Conservation (phyloP, 2,113 vertebrate species). For the Stictonetta naevosa region DNA sequence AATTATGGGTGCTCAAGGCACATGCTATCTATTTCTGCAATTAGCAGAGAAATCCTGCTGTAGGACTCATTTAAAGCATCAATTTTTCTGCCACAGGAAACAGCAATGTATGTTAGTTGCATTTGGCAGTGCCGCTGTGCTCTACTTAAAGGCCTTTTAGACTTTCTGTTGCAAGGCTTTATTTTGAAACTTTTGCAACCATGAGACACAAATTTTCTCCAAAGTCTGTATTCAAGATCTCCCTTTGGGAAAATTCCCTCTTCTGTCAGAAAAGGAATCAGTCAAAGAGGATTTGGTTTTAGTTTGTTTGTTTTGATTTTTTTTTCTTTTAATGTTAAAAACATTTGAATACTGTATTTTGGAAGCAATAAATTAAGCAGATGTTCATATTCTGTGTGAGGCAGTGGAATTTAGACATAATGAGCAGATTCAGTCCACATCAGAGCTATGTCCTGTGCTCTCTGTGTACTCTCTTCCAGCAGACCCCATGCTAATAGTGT, state of each 20-base stretch:
- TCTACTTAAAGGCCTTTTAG: slow-evolving; percentile 9
- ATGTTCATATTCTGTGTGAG: background rate
- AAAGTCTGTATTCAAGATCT: background rate
- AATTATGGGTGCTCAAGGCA: slow-evolving; percentile 61
- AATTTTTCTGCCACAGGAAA: slow-evolving; percentile 41
- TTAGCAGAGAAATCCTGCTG: slow-evolving; percentile 60
- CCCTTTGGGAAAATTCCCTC: background rate
- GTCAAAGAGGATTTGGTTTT: background rate
- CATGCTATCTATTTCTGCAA: slow-evolving; percentile 70
- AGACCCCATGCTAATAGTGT: background rate
- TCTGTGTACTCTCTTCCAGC: background rate
- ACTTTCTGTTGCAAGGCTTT: background rate
- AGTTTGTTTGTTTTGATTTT: no score
- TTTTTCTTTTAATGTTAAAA: background rate
- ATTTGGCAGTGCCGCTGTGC: background rate
- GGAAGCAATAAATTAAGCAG: background rate
- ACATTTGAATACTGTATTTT: background rate
- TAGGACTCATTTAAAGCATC: slow-evolving; percentile 64
- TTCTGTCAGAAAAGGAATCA: background rate
- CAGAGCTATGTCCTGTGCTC: background rate
- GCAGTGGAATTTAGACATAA: background rate
- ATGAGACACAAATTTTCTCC: background rate
- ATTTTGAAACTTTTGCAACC: slow-evolving; percentile 18
- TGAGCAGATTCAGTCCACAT: background rate
- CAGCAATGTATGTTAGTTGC: background rate